Conservation (phyloP, 2,888 invertebrate species). For the Trachelus tabidus region DNA sequence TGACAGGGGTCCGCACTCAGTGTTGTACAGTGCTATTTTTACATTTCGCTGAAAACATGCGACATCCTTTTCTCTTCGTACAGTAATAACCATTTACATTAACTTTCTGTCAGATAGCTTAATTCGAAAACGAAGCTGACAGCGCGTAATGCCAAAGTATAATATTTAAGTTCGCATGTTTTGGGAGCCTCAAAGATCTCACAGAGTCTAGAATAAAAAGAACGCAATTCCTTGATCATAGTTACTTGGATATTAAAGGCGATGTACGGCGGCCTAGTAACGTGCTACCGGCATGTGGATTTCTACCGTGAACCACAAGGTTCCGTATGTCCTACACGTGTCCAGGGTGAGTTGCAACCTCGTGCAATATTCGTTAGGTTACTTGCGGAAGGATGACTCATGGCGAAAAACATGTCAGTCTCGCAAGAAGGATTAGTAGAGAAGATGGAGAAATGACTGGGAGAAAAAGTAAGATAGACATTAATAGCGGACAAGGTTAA, state of each 20-base stretch:
- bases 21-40: neutral
- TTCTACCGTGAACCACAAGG: neutral
- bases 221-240: neutral
- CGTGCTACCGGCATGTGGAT: neutral
- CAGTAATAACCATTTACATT: neutral
- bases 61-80: neutral
- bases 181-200: neutral
- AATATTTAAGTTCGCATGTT: neutral
- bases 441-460: neutral
- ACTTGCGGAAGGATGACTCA: slow-evolving; percentile 2
- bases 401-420: neutral
- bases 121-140: neutral
- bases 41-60: neutral
- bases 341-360: neutral
- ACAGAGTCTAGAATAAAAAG: neutral
- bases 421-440: neutral
- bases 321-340: neutral
- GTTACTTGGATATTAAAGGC: neutral
- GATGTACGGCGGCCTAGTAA: neutral
- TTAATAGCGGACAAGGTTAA: neutral
- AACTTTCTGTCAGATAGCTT: neutral
- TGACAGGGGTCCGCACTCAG: neutral
- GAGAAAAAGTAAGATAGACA: neutral
- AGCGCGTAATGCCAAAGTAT: neutral
- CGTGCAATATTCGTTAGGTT: neutral